Evolutionary conservation across 2,888 invertebrate genomes (phyloP).

Genomic region (Mantis religiosa): DNA sequence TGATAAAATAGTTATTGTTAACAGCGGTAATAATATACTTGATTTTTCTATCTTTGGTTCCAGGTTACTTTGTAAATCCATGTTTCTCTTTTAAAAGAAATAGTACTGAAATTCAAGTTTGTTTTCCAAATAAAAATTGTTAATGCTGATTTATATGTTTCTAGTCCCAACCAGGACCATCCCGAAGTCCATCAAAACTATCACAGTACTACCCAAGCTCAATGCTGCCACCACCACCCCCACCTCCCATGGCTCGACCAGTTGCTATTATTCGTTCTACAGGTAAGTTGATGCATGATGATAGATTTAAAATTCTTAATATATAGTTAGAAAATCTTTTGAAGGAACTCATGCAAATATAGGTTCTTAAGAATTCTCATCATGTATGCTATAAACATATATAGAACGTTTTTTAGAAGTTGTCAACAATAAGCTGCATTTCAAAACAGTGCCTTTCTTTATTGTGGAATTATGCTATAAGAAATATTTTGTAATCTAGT

Average conservation of each 20-base stretch:
- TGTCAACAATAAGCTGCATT: not conserved
- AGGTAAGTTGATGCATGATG: constrained; percentile 46
- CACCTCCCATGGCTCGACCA: constrained; percentile 93
- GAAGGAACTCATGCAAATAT: not conserved
- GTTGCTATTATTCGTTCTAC: constrained; percentile 94
- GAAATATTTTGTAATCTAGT: too few species aligned
- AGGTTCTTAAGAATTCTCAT: not conserved
- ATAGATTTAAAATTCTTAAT: not conserved
- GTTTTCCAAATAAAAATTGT: not conserved
- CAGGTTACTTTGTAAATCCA: too few species aligned
- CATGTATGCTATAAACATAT: not conserved
- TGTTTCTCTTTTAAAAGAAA: too few species aligned
- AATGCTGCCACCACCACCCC: constrained; percentile 91
- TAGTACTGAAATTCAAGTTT: too few species aligned
- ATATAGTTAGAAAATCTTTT: not conserved
- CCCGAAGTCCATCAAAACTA: constrained; percentile 65
- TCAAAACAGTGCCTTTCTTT: not conserved
- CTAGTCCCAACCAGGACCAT: constrained; percentile 53
- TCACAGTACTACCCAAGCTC: constrained; percentile 85
- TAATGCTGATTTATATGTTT: constrained; percentile 33
- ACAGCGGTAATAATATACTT: too few species aligned
- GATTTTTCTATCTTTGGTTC: too few species aligned
- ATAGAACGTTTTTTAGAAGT: not conserved
- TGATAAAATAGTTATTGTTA: too few species aligned
- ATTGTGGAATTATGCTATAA: too few species aligned